phyloP scores from a whole-genome alignment of 2,888 invertebrate species.

The Drosophila pseudotalamancana region DNA sequence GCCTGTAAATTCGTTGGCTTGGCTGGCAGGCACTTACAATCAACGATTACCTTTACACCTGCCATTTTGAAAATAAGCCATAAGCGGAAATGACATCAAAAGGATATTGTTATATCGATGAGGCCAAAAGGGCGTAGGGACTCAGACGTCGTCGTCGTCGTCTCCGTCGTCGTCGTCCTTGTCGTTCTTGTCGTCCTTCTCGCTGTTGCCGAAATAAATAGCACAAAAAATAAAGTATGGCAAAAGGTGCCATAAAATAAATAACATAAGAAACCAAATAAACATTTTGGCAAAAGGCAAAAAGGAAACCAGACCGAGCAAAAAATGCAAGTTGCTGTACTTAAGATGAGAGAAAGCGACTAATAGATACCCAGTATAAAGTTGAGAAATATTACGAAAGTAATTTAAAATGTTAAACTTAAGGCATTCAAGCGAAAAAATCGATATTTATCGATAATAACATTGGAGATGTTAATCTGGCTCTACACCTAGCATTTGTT shows the following conservation, averaged over 20 bases:
- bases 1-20: conserved; percentile 64
- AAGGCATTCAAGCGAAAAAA: too few species aligned
- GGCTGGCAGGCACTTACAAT: conserved; percentile 73
- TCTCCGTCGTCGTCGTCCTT: not conserved
- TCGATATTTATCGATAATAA: not conserved
- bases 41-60: conserved; percentile 80
- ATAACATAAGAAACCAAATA: conserved; percentile 77
- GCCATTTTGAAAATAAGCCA: conserved; percentile 80
- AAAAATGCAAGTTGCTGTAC: not conserved
- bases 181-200: not conserved
- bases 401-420: not conserved
- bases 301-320: conserved; percentile 34
- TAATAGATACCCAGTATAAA: not conserved
- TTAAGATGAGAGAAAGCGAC: not conserved
- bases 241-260: conserved; percentile 79
- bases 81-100: conserved; percentile 78
- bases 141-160: conserved; percentile 3
- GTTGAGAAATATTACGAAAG: not conserved
- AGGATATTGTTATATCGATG: conserved; percentile 79
- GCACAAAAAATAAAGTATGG: conserved; percentile 72
- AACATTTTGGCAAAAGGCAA: conserved; percentile 67
- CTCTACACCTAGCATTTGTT: too few species aligned
- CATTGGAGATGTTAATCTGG: too few species aligned
- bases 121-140: conserved; percentile 46
- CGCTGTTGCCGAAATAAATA: conserved; percentile 45